Evolutionary conservation across 1,140 invertebrate species (phyloP).

Genomic region (Melipona quadrifasciata): DNA sequence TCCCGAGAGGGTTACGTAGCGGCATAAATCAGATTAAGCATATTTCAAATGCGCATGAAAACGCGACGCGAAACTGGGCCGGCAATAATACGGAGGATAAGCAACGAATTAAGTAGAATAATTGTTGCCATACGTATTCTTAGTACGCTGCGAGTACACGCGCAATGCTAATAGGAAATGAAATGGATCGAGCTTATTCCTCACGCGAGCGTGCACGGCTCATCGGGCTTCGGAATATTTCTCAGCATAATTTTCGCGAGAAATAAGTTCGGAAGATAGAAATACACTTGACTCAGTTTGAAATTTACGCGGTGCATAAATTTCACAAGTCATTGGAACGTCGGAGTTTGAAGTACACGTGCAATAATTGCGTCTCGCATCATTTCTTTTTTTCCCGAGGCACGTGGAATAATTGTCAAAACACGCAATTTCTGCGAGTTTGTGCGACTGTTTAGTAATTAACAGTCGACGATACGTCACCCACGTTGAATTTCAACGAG

Average conservation of each 20-base stretch:
- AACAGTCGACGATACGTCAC: neutral
- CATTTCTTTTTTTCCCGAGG: neutral
- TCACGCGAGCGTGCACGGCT: neutral
- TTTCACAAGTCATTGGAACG: no score
- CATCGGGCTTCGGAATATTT: neutral
- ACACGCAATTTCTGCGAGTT: neutral
- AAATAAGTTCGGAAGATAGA: neutral
- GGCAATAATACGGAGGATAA: neutral
- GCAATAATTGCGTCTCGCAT: no score
- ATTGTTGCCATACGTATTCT: neutral
- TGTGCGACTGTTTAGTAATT: neutral
- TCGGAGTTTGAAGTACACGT: no score
- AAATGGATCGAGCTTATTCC: neutral
- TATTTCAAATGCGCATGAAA: neutral
- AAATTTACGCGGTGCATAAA: no score
- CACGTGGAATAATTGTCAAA: neutral
- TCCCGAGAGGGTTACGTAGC: neutral
- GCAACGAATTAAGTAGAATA: constrained; percentile 2
- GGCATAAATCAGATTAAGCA: neutral
- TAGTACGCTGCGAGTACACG: neutral
- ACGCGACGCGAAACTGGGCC: neutral
- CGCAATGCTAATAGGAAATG: neutral
- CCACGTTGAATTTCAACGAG: neutral
- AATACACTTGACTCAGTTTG: neutral
- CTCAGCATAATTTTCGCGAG: no score